Evolutionary conservation across 2,113 vertebrate genomes (phyloP), one percentile per base, ranked within the genome.

Genomic region (Anser brachyrhynchus): DNA sequence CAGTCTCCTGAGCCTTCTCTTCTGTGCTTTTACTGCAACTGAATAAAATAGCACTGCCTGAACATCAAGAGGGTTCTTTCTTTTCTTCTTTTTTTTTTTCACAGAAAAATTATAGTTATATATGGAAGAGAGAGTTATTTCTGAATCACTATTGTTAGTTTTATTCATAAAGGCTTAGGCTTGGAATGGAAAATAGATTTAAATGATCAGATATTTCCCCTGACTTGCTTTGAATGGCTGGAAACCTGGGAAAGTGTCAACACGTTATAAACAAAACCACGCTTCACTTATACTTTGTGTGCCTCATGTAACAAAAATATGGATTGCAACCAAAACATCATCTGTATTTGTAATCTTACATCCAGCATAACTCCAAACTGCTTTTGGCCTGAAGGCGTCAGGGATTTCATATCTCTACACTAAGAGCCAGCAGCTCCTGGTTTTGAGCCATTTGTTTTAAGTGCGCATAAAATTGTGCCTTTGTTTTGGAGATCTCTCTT

Each of bases 121-220:
- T 46, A 43, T 39, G 57, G 92, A 51, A 51, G 67, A 78, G 37
- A 51, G 46, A 84, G 65, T 75, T 75, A 89, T 89, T 95, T 75
- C 91, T 84, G 59, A 85, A 74, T 33, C 92, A 67, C 41, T 77
- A 4, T 39, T 5, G 0, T 54, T 37, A 19, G 52, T 62, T 94
- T 94, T 94, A 78, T 92, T 90, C 85, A 67, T 39, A 80, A 85
- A 59, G 57, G 21, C 75, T 95, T n/a, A 76, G 55, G 49, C 65
- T 52, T 10, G 66, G 69, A 67, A 90, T 71, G 83, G 79, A 93
- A 96, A 96, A 88, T 52, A 87, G 61, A 90, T 89, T 86, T 74
- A 90, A 94, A 93, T 64, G 84, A 76, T 71, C 62, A 64, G 59
- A 58, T 94, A 37, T 85, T 97, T 94, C 71, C 67, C 64, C 59